Base-by-base conservation (phyloP, 2,888 invertebrate genomes). In the Scelioninae gen. 1 region DNA sequence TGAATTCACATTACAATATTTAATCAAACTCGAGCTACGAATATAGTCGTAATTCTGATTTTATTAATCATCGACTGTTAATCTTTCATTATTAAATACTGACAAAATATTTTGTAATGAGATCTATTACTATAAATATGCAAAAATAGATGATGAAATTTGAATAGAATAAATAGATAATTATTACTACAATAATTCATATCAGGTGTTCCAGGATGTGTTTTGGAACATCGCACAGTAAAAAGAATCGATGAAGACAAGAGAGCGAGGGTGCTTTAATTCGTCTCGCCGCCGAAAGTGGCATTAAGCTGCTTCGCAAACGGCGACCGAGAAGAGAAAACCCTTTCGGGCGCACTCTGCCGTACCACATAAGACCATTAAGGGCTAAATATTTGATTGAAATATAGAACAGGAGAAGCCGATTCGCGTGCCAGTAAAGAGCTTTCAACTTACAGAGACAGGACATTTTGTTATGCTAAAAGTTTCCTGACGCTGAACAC, bases 311-410 rank as follows among this genome's bases (percentile, higher is more conserved):
- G 85, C 74, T 83, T 86, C 83, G 82, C 86, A 86, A 87, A 86
- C 81, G 84, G 75, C 86, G 86, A 86, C 78, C 85, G 71, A 84
- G 69, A 81, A 69, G 58, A 71, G 81, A 75, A 71, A 83, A 75
- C 87, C 86, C 86, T 86, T 88, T 85, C 83, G 84, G 77, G 75
- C 85, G 83, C 84, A 75, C 84, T 86, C 84, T 85, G 79, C 76
- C 85, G 83, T 87, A 83, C 82, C 82, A 84, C 84, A 84, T 87
- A 88, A 88, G 86, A 88, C 88, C 88, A 89, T 90, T 87, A 88
- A 87, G 84, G 84, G 83, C 85, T 90, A 87, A 89, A 88, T 89
- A 90, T 90, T 89, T 88, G 87, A 91, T 91, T 89, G 90, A 90
- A 89, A 88, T 90, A 90, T 89, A 89, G 87, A 85, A 85, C 87